Conservation (phyloP, 2,113 vertebrate species). For the Dasyprocta punctata region DNA sequence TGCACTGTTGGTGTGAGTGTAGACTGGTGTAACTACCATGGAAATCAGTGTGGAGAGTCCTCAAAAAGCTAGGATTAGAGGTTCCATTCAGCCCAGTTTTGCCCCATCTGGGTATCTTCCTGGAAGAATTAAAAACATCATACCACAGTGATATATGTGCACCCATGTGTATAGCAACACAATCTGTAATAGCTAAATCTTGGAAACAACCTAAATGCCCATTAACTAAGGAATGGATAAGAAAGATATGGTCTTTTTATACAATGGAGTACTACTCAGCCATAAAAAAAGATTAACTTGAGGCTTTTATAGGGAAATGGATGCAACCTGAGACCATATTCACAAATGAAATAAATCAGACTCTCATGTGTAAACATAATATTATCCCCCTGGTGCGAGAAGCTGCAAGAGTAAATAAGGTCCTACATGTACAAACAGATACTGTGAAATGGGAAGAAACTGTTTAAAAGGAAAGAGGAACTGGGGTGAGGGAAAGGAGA, state of each 20-base stretch:
- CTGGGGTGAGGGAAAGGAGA: neutral
- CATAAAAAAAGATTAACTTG: neutral
- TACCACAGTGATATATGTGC: neutral
- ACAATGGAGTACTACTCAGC: neutral
- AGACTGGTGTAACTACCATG: neutral
- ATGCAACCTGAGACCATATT: neutral
- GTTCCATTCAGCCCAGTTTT: neutral
- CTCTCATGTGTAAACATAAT: neutral
- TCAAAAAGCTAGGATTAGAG: neutral
- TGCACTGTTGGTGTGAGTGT: neutral
- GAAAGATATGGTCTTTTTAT: neutral
- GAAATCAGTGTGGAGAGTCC: neutral
- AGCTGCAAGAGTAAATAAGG: neutral
- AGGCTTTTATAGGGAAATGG: neutral
- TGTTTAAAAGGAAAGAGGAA: neutral
- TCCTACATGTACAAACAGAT: neutral
- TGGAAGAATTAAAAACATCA: neutral
- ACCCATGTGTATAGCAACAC: neutral
- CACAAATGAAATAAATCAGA: neutral
- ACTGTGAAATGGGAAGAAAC: neutral
- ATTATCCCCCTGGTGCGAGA: neutral
- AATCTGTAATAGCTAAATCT: neutral
- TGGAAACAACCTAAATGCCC: neutral
- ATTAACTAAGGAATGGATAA: neutral
- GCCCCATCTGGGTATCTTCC: neutral